Base-by-base conservation (phyloP, 2,888 invertebrate species). In the Apamea anceps region DNA sequence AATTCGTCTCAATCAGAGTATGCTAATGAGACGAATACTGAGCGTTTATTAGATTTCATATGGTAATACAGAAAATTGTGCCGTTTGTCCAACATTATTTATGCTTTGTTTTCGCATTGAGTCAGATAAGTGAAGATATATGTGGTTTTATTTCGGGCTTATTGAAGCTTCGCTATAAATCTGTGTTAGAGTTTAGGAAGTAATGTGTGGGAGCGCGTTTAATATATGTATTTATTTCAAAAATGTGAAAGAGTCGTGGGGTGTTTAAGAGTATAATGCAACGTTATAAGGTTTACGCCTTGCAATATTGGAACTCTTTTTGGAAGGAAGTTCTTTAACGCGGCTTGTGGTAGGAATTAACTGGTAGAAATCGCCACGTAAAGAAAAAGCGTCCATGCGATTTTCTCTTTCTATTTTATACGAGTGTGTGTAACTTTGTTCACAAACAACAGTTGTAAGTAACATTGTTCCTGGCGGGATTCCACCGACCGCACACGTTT, bases 21-120 rank as follows among this genome's bases (percentile, higher is more conserved):
- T 90, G 81, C 48, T 84, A 87, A 89, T 83, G 68, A 79, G 71
- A 75, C 66, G 60, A 81, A 74, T 82, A 71, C 66, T 70, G 57
- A 74, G 71, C 78, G 57, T 60, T 76, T 76, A 83, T 85, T 82
- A 74, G 75, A 89, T 89, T 88, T 85, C 62, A 70, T 84, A 87
- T 87, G 87, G 54, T 82, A 88, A 90, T 87, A 15, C 12, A 37
- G 65, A 76, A 73, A 77, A 51, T 77, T 86, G 54, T 66, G 66
- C 75, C 72, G 51, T 66, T 72, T 66, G 77, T 66, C 66, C 45
- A n/a, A 70, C 54, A 79, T 83, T 81, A 81, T 84, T 81, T 74
- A 72, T 67, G 77, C 66, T 68, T 70, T 86, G 74, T 79, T 82
- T 67, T 79, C 57, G 25, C 51, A 72, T 54, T 60, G 60, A 76